Conservation (phyloP, 2,113 vertebrate genomes). For the Platysternon megacephalum region DNA sequence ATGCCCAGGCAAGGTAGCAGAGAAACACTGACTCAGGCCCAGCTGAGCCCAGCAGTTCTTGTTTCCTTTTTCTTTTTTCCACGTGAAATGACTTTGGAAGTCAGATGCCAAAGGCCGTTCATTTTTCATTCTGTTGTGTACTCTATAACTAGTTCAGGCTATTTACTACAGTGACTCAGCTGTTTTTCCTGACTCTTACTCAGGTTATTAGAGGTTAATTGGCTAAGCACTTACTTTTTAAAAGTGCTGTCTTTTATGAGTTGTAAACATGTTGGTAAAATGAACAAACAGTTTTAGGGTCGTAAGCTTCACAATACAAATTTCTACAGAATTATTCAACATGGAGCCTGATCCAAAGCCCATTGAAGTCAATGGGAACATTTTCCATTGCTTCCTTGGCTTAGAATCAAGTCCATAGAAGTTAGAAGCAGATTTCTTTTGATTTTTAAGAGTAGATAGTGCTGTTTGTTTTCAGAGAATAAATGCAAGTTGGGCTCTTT, state of each 20-base stretch:
- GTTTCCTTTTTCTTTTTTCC: neutral
- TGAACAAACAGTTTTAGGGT: neutral
- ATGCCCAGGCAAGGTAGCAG: neutral
- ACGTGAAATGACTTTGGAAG: constrained; percentile 18
- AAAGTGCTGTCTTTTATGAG: neutral
- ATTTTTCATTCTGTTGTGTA: constrained; percentile 30
- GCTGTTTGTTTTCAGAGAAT: neutral
- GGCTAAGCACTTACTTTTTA: neutral
- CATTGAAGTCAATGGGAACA: neutral
- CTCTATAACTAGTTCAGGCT: neutral
- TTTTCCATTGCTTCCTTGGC: neutral
- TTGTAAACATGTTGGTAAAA: constrained; percentile 20
- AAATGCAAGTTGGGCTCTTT: neutral
- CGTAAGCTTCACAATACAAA: neutral
- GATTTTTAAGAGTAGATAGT: neutral
- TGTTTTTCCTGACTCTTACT: neutral
- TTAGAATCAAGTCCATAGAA: neutral
- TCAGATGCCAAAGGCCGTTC: neutral
- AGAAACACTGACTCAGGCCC: neutral
- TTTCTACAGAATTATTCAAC: neutral
- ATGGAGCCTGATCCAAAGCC: neutral
- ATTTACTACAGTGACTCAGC: neutral
- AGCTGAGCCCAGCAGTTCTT: neutral
- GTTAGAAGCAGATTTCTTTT: neutral
- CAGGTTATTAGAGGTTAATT: constrained; percentile 32